Percentiles rank a stretch among this genome's conserved stretches.
phyloP scores from a whole-genome alignment of 2,113 vertebrate species.

The Hydrochoerus hydrochaeris region DNA sequence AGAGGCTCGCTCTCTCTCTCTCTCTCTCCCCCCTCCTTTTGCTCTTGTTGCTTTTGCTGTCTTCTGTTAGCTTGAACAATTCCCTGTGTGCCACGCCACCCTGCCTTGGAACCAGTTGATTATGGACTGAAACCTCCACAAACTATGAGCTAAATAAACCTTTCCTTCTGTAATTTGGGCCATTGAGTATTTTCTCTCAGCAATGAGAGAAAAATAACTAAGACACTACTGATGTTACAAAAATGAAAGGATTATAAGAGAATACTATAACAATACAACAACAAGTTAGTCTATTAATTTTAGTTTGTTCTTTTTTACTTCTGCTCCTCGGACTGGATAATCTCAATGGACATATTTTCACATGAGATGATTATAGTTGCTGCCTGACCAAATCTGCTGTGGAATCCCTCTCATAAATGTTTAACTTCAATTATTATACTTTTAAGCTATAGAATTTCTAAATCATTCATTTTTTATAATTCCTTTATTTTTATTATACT shows the following conservation, averaged over 20 bases:
- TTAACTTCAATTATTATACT: neutral
- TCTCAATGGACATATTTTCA: neutral
- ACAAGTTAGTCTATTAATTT: neutral
- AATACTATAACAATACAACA: neutral
- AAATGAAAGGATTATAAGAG: neutral
- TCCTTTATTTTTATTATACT: neutral
- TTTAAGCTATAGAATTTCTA: conserved; percentile 12
- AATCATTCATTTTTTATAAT: neutral
- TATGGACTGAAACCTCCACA: too few relatives aligned
- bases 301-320: neutral
- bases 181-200: too few relatives aligned
- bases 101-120: too few relatives aligned
- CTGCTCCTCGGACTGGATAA: neutral
- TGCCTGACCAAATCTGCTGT: neutral
- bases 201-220: too few relatives aligned
- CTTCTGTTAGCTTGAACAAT: too few relatives aligned
- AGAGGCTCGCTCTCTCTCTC: too few relatives aligned
- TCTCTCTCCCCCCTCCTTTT: too few relatives aligned
- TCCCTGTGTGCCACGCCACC: too few relatives aligned
- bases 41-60: too few relatives aligned
- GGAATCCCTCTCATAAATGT: neutral
- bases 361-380: neutral
- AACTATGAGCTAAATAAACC: too few relatives aligned
- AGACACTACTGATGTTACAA: too few relatives aligned
- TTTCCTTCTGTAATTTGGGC: too few relatives aligned